Percentiles rank a stretch among this genome's conserved stretches.
Conservation (phyloP, 2,888 invertebrate genomes). For the Dynastes tityus region DNA sequence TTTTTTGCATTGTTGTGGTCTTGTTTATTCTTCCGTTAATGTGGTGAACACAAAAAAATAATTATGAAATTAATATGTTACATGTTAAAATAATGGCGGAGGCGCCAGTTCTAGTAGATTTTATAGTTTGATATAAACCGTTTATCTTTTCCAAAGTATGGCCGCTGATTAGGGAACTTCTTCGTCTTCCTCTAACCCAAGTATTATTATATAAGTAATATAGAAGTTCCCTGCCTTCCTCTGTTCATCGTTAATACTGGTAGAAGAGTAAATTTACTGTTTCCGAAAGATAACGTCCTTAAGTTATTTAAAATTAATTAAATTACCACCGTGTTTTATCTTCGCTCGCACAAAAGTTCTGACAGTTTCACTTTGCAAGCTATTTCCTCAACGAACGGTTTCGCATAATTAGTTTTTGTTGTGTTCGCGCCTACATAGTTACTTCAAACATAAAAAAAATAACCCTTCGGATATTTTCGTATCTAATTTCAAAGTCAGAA, state of each 20-base stretch:
- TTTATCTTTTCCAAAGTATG: constrained; percentile 20
- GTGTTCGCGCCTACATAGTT: constrained; percentile 1
- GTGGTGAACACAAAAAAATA: no score
- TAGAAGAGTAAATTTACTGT: constrained; percentile 22
- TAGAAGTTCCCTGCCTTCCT: constrained; percentile 4
- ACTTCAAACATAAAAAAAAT: background rate
- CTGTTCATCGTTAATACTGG: background rate
- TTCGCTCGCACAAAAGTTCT: constrained; percentile 35
- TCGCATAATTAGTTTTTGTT: constrained; percentile 36
- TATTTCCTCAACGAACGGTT: constrained; percentile 30
- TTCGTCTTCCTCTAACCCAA: background rate
- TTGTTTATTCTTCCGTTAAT: no score
- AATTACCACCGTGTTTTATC: constrained; percentile 41
- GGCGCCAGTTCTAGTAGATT: background rate
- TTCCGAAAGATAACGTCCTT: constrained; percentile 44
- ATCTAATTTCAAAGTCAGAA: background rate
- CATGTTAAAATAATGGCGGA: no score
- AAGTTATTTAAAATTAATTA: constrained; percentile 45
- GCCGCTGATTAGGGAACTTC: constrained; percentile 13
- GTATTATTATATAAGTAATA: constrained; percentile 12
- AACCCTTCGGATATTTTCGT: background rate
- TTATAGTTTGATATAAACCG: constrained; percentile 6
- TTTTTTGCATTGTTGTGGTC: no score
- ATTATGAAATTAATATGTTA: no score
- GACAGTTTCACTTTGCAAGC: constrained; percentile 35